Evolutionary conservation across 1,140 invertebrate genomes (phyloP), one percentile per base, ranked within the genome.

Genomic region (Drosophila ambigua): DNA sequence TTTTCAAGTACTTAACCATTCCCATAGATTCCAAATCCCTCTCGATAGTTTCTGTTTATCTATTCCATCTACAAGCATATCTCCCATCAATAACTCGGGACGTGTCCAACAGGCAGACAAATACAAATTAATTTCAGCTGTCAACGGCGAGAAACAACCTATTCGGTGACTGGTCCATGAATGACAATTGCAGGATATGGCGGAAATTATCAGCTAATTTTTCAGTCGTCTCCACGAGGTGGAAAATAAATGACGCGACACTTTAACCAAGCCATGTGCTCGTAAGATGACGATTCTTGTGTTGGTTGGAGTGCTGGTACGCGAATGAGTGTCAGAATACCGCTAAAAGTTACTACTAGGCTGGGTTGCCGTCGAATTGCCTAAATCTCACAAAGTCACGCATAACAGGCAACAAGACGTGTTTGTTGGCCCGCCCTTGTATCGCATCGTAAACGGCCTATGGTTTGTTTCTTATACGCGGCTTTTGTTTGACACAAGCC

Each of bases 171-270:
- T 39, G 13, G 4, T 39, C 9, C 26, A 66, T 60, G 52, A 69
- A 43, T 43, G n/a, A n/a, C n/a, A n/a, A n/a, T n/a, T n/a, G n/a
- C n/a, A n/a, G n/a, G n/a, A n/a, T n/a, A n/a, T n/a, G 45, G 61
- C 35, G 61, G 49, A 75, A 75, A 75, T 75, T 75, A 75, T 75
- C 72, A 75, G 72, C 72, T 75, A 71, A 75, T 75, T 75, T 75
- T 71, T 75, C 72, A 75, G 72, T 66, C 62, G 71, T 44, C 62
- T 53, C 28, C 53, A 4, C 65, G 71, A 74, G 72, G 72, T 74
- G 72, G 53, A 74, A 23, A 74, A 74, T 74, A 74, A 74, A 74
- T 74, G 74, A 74, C 72, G 72, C 72, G 72, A 74, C 72, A 74
- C 72, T 74, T 74, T 59, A 44, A 48, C 53, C 72, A 41, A 65